Percentiles rank a stretch among this genome's conserved stretches.
Conservation (phyloP, 2,888 invertebrate species). For the Rhopalosiphum nymphaeae region DNA sequence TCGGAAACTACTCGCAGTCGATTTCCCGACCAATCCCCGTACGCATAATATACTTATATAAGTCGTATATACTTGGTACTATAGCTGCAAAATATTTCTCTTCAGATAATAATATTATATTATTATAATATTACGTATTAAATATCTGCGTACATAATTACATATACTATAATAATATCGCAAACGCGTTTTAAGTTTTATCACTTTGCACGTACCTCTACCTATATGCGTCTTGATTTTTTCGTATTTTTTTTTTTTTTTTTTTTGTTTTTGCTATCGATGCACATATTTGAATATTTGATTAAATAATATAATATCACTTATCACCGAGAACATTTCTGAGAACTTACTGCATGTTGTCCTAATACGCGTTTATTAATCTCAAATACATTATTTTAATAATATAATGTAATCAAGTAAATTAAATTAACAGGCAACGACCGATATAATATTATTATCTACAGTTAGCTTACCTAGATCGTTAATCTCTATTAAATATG, state of each 20-base stretch:
- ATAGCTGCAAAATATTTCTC: neutral
- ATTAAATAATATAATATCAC: neutral
- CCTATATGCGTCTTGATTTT: neutral
- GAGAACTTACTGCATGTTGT: neutral
- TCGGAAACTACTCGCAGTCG: neutral
- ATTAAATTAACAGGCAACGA: neutral
- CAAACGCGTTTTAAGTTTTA: neutral
- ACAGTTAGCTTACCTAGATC: neutral
- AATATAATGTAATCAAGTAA: neutral
- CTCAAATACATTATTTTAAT: neutral
- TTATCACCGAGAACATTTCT: neutral
- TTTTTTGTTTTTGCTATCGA: neutral
- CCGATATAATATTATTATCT: conserved; percentile 1
- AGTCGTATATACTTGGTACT: too few species aligned
- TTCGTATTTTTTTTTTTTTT: neutral
- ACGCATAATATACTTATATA: too few species aligned
- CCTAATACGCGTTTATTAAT: neutral
- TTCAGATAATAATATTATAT: neutral
- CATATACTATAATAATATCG: neutral
- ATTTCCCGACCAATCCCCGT: neutral
- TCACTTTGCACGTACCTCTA: neutral
- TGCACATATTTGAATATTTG: conserved; percentile 20
- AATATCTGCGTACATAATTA: neutral
- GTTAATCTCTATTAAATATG: neutral
- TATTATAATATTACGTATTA: neutral